Evolutionary conservation across 2,888 invertebrate genomes (phyloP), one percentile per base, ranked within the genome.

Genomic region (Coecobrya sp.): DNA sequence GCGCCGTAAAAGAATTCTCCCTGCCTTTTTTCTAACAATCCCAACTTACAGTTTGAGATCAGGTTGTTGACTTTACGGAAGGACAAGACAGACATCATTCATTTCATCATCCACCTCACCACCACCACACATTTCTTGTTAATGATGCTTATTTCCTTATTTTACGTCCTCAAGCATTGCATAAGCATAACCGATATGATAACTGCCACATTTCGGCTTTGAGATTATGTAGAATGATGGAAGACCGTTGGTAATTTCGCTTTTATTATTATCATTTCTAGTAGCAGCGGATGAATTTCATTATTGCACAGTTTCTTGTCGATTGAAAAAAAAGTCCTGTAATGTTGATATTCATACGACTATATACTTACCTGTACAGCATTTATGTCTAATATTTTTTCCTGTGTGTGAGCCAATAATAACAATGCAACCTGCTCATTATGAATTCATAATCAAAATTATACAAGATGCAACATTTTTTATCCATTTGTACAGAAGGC

Each of bases 31-130:
- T 45, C 73, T 73, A 45, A 22, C 22, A 76, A 25, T 49, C 11
- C 52, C 25, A 22, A n/a, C n/a, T 11, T 22, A 27, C 16, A 45
- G 45, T 49, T n/a, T 62, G 42, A 85, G 65, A 85, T 65, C 85
- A 85, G 85, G 85, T 85, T 85, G 85, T 85, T 85, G 85, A 85
- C 85, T 85, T 85, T 45, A 85, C 8, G 27, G 59, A 45, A 85
- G 59, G 85, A 68, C 85, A 85, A 36, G 85, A 68, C 85, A 85
- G 45, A 68, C 65, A 85, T 27, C 85, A 65, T 85, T 76, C 45
- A 76, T 76, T 76, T 73, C 65, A 22, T 13, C 27, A 68, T 25
- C 30, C 68, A 27, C 68, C 68, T 36, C 68, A 49, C 49, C 42
- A 49, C 11, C 11, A 49, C 11, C 49, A 10, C 10, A 49, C 49